Evolutionary conservation across 2,797 vertebrate species (phyloP).

Genomic region (Phyllotis vaccarum): DNA sequence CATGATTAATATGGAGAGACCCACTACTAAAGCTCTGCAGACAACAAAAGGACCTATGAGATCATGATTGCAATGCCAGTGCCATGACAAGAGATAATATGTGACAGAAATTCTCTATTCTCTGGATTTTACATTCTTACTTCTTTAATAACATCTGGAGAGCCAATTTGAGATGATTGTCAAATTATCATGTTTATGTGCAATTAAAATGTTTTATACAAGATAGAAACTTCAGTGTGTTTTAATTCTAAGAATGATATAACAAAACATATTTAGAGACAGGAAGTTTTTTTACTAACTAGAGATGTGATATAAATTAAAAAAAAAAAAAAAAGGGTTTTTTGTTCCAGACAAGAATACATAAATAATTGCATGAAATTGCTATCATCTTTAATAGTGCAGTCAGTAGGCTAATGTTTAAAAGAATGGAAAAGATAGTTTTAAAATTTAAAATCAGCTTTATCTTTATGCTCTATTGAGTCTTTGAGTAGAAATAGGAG

Average conservation of each 20-base stretch:
- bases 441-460: not conserved
- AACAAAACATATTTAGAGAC: not conserved
- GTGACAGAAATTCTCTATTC: not conserved
- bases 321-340: not conserved
- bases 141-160: not conserved
- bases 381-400: not conserved
- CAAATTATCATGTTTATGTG: not conserved
- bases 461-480: not conserved
- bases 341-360: too few relatives aligned
- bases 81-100: too few relatives aligned
- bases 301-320: not conserved
- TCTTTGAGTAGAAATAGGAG: not conserved
- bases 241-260: not conserved
- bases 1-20: not conserved
- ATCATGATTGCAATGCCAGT: not conserved
- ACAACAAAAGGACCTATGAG: not conserved
- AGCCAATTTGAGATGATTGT: not conserved
- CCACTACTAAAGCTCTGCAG: not conserved
- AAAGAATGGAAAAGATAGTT: not conserved
- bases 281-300: conserved; percentile 1
- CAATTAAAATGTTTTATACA: not conserved
- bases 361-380: too few relatives aligned
- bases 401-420: not conserved
- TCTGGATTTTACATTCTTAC: not conserved
- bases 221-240: not conserved